Evolutionary conservation across 2,113 vertebrate genomes (phyloP).

Genomic region (Cephalophus harveyi): DNA sequence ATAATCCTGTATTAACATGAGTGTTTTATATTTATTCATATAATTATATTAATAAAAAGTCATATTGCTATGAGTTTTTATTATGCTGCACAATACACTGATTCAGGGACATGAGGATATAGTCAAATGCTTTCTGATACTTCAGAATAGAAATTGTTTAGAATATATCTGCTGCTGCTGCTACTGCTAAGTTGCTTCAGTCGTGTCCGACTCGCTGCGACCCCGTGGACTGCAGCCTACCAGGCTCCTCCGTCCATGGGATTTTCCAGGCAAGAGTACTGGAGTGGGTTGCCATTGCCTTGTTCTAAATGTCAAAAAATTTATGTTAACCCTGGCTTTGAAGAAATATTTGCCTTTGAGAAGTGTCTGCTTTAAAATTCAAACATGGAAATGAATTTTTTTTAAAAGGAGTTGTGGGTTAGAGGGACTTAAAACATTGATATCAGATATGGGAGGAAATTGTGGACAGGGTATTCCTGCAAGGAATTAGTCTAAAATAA

Average conservation of each 20-base stretch:
- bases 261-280: too few relatives aligned
- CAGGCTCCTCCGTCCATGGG: too few relatives aligned
- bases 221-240: too few relatives aligned
- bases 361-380: background rate
- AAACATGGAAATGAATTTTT: background rate
- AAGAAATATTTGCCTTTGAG: background rate
- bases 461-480: background rate
- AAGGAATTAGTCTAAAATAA: slow-evolving; percentile 22
- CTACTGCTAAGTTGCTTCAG: too few relatives aligned
- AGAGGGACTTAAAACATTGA: background rate
- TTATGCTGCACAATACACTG: background rate
- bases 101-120: slow-evolving; percentile 9
- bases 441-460: background rate
- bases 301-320: slow-evolving; percentile 28
- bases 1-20: background rate
- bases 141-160: slow-evolving; percentile 2
- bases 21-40: background rate
- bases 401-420: background rate
- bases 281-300: background rate
- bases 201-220: too few relatives aligned
- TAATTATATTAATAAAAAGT: background rate
- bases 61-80: background rate
- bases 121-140: background rate
- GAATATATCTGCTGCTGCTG: background rate
- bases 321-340: slow-evolving; percentile 13